Percentiles rank a stretch among this genome's conserved stretches.
Evolutionary conservation across 2,888 invertebrate genomes (phyloP).

Genomic region (Amblyjoppa fuscipennis): DNA sequence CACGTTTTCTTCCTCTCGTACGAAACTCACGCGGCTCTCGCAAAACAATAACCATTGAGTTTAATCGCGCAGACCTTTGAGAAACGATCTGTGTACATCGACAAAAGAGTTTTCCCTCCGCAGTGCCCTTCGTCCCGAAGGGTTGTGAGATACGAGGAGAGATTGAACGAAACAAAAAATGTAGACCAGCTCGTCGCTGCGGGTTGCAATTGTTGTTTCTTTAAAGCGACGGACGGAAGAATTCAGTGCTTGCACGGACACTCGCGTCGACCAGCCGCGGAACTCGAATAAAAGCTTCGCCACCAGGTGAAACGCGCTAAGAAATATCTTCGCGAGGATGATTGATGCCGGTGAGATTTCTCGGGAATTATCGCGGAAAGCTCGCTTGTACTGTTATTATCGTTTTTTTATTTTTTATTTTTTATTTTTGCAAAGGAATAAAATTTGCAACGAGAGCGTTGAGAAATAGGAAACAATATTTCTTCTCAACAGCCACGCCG

Average conservation of each 20-base stretch:
- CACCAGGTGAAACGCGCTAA: not conserved
- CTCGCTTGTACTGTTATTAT: not conserved
- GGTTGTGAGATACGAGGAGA: not conserved
- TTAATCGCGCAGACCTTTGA: not conserved
- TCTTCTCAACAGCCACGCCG: not conserved
- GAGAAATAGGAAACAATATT: slow-evolving; percentile 15
- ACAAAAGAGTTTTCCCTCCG: not conserved
- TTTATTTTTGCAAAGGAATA: not conserved
- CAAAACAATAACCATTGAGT: slow-evolving; percentile 1
- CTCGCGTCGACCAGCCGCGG: not conserved
- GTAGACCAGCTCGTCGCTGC: slow-evolving; percentile 11
- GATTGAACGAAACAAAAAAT: slow-evolving; percentile 1
- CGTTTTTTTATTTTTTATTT: not conserved
- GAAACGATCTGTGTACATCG: slow-evolving; percentile 10
- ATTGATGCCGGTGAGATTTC: slow-evolving; percentile 21
- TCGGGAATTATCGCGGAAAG: slow-evolving; percentile 24
- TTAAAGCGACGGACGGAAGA: slow-evolving; percentile 21
- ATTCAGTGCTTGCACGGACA: not conserved
- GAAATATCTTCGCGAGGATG: slow-evolving; percentile 7
- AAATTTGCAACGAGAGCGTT: not conserved
- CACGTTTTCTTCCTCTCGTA: not conserved
- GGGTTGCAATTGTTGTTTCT: slow-evolving; percentile 23
- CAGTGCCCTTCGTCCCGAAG: not conserved
- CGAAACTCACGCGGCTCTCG: not conserved
- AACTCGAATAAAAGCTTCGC: slow-evolving; percentile 20